These are phyloP conservation scores for Gymnodraco acuticeps DNA, from an alignment of 2,797 vertebrate species.

Conservation along the genomic window DNA sequence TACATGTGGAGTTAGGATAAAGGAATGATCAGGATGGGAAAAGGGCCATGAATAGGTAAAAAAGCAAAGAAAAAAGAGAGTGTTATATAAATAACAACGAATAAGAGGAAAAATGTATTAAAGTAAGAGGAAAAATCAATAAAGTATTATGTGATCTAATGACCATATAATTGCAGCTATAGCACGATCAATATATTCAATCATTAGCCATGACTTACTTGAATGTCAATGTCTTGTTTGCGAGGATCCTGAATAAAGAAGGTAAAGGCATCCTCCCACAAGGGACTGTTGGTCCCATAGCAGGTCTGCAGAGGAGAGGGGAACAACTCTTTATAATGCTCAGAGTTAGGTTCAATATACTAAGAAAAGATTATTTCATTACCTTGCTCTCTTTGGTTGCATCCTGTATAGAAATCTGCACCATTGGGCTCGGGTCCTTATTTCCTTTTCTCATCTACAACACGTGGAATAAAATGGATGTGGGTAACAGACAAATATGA, in stretches of 20 bases:
- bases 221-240: conserved; percentile 91
- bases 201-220: conserved; percentile 76
- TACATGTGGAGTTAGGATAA: neutral
- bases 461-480: conserved; percentile 14
- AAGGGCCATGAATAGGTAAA: neutral
- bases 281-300: conserved; percentile 85
- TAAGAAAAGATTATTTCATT: conserved; percentile 5
- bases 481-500: neutral
- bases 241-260: conserved; percentile 94
- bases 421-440: conserved; percentile 92
- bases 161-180: neutral
- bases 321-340: neutral
- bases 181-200: neutral
- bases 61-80: neutral
- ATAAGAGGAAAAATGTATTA: neutral
- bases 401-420: conserved; percentile 92
- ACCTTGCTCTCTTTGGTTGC: conserved; percentile 93
- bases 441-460: conserved; percentile 91
- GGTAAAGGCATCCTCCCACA: conserved; percentile 94
- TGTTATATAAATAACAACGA: conserved; percentile 15
- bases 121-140: conserved; percentile 17
- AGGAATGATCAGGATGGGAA: neutral
- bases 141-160: conserved; percentile 7
- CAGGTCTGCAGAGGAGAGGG: conserved; percentile 79
- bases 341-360: neutral